These are phyloP conservation scores for Resseliella maxima DNA, from an alignment of 2,888 invertebrate genomes.

Conservation along the genomic window DNA sequence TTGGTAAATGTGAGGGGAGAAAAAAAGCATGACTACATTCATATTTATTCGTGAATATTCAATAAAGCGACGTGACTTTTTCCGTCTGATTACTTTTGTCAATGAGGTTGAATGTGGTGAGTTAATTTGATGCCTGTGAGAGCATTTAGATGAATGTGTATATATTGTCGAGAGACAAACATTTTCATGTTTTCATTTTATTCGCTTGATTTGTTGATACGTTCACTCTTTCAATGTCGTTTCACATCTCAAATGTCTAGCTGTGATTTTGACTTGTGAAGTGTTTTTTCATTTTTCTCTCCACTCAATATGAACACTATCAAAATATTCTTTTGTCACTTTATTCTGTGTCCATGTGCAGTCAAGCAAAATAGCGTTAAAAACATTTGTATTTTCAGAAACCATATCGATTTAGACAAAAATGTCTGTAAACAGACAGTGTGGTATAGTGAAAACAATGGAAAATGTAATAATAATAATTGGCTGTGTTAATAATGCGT, in stretches of 20 bases:
- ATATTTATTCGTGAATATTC: background rate
- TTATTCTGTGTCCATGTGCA: background rate
- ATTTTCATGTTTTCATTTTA: background rate
- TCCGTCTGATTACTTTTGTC: background rate
- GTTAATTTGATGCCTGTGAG: background rate
- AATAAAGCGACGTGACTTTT: background rate
- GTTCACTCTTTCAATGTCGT: too few relatives aligned
- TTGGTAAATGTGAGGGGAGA: background rate
- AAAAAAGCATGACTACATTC: background rate
- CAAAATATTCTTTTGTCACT: background rate
- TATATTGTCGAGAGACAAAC: background rate
- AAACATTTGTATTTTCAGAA: too few relatives aligned
- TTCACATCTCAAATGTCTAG: too few relatives aligned
- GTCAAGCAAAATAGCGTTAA: background rate
- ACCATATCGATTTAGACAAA: background rate
- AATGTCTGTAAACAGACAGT: background rate
- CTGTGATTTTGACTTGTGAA: too few relatives aligned
- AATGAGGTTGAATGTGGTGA: background rate
- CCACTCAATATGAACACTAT: background rate
- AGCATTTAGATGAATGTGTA: background rate
- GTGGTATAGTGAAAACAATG: background rate
- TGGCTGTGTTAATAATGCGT: slow-evolving; percentile 23
- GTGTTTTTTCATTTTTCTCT: too few relatives aligned
- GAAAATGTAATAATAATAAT: slow-evolving; percentile 18
- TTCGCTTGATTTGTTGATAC: too few relatives aligned